phyloP scores from a whole-genome alignment of 2,113 vertebrate species.

The Nannobrachium achirus region DNA sequence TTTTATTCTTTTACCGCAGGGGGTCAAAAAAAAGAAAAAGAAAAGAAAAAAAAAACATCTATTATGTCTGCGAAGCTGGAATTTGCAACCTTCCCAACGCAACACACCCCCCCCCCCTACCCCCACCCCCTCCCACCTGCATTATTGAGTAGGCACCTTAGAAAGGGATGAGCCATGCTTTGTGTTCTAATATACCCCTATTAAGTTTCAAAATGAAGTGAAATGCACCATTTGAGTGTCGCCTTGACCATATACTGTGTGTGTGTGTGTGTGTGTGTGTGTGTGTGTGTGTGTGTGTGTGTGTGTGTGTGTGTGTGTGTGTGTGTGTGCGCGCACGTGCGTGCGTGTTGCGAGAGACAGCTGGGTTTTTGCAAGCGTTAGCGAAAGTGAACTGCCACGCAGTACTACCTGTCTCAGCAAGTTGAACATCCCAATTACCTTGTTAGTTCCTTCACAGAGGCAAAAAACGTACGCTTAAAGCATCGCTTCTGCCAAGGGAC shows the following conservation, averaged over 20 bases:
- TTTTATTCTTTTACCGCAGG: conserved; percentile 42
- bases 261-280: background rate
- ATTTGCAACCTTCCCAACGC: conserved; percentile 43
- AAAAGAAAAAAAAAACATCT: conserved; percentile 48
- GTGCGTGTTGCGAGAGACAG: no score
- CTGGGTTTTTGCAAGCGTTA: conserved; percentile 31
- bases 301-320: no score
- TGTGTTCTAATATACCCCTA: conserved; percentile 58
- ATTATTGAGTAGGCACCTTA: conserved; percentile 62
- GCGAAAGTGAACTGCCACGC: conserved; percentile 17
- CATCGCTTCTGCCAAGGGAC: conserved; percentile 4
- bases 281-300: no score
- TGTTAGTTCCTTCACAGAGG: conserved; percentile 13
- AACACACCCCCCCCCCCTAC: background rate
- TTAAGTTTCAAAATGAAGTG: conserved; percentile 58
- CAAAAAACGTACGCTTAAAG: conserved; percentile 1
- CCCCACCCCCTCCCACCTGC: conserved; percentile 20
- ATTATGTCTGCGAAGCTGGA: conserved; percentile 48
- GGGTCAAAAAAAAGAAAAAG: conserved; percentile 45
- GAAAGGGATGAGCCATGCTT: conserved; percentile 41
- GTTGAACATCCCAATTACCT: conserved; percentile 28
- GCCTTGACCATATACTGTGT: conserved; percentile 29
- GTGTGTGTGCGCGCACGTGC: no score
- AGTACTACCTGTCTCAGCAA: conserved; percentile 35
- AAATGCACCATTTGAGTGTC: conserved; percentile 38